phyloP scores from a whole-genome alignment of 35 echinoderm and acorn worm genomes.

The Ophioderma brevispina region DNA sequence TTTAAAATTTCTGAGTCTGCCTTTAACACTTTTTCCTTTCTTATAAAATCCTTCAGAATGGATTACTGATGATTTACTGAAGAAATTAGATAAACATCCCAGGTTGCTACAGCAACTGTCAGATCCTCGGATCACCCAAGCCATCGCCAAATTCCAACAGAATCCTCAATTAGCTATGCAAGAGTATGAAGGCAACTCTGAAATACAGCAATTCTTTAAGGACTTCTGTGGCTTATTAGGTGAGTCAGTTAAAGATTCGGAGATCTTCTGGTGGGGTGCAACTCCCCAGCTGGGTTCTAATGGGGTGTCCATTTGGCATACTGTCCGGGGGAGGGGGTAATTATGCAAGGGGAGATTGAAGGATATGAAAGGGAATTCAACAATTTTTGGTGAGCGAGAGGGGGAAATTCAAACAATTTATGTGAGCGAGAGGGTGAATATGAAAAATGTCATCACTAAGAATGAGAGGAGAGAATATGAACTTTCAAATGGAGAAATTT shows the following conservation, averaged over 20 bases:
- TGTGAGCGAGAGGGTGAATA: too few species aligned
- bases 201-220: conserved; percentile 83
- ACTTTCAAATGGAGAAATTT: too few species aligned
- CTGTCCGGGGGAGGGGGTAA: not conserved
- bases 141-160: conserved; percentile 70
- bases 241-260: not conserved
- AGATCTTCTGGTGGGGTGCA: not conserved
- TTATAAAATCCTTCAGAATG: conserved; percentile 53
- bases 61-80: conserved; percentile 76
- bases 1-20: too few species aligned
- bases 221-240: conserved; percentile 90
- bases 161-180: conserved; percentile 75
- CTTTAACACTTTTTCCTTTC: too few species aligned
- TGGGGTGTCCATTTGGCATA: not conserved
- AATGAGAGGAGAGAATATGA: too few species aligned
- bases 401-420: too few species aligned
- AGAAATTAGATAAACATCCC: conserved; percentile 83
- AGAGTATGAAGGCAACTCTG: conserved; percentile 71
- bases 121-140: conserved; percentile 67
- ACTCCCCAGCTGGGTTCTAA: not conserved
- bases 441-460: too few species aligned
- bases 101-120: conserved; percentile 54
- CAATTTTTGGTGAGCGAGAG: too few species aligned
- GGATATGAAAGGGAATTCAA: too few species aligned
- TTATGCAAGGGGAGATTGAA: not conserved